Conservation (phyloP, 2,797 vertebrate genomes). For the Thalassophryne amazonica region DNA sequence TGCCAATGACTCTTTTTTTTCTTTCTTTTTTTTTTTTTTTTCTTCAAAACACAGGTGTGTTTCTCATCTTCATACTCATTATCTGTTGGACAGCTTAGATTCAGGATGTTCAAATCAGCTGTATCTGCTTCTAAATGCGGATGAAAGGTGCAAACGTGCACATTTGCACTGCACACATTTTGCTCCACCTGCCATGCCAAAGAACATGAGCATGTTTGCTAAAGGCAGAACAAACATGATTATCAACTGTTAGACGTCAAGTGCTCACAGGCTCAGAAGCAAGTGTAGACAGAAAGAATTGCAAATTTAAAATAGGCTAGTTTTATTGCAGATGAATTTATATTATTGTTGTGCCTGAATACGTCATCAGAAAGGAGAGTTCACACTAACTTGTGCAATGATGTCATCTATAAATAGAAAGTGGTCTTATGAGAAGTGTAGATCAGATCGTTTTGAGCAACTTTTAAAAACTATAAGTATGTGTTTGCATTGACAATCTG, state of each 20-base stretch:
- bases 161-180: constrained; percentile 15
- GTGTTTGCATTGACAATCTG: constrained; percentile 79
- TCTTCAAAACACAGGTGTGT: neutral
- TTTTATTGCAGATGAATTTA: neutral
- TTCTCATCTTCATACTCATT: constrained; percentile 21
- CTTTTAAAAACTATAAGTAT: constrained; percentile 28
- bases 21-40: neutral
- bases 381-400: constrained; percentile 26
- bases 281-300: neutral
- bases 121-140: constrained; percentile 21
- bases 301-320: neutral
- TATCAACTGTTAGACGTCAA: constrained; percentile 18
- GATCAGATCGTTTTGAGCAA: constrained; percentile 8
- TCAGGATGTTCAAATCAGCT: constrained; percentile 28
- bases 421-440: constrained; percentile 25
- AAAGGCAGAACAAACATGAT: constrained; percentile 31
- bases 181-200: constrained; percentile 55
- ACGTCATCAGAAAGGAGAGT: constrained; percentile 25
- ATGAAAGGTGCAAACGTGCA: constrained; percentile 6
- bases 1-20: constrained; percentile 43
- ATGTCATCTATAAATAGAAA: constrained; percentile 52
- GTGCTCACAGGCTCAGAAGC: constrained; percentile 17
- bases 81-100: constrained; percentile 12
- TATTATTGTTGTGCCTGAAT: constrained; percentile 16
- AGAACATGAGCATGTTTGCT: constrained; percentile 53